Percentiles rank a stretch among this genome's conserved stretches.
Evolutionary conservation across 2,113 vertebrate genomes (phyloP).

Genomic region (Anser brachyrhynchus): DNA sequence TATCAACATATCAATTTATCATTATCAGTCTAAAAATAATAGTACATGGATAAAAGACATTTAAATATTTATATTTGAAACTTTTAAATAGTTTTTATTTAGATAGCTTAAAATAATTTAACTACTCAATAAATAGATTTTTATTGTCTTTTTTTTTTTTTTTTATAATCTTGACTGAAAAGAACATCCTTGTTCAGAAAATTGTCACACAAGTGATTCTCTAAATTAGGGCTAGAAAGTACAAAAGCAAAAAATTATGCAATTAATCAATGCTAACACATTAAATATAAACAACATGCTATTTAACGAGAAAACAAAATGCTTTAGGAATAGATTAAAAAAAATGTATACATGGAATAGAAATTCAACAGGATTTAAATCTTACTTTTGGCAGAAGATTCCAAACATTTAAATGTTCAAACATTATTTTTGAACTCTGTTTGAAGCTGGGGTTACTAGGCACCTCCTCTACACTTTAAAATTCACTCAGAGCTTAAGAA

Average conservation of each 20-base stretch:
- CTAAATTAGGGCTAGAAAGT: not conserved
- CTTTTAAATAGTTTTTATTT: too few species aligned
- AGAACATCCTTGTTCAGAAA: not conserved
- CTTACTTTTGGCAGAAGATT: not conserved
- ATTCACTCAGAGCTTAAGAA: not conserved
- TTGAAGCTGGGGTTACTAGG: not conserved
- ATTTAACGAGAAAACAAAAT: not conserved
- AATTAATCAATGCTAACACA: not conserved
- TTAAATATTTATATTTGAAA: not conserved
- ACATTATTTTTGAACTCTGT: not conserved
- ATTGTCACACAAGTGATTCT: not conserved
- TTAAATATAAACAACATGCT: not conserved
- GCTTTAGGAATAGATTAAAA: not conserved
- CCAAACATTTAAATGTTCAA: not conserved
- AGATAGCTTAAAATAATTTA: not conserved
- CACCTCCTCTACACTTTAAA: not conserved
- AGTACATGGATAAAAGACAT: not conserved
- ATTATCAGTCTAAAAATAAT: not conserved
- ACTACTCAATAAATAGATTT: not conserved
- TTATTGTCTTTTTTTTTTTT: not conserved
- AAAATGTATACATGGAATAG: not conserved
- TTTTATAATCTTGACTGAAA: not conserved
- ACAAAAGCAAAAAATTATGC: not conserved
- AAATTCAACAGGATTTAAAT: not conserved
- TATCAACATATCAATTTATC: not conserved